These are phyloP conservation scores for Gopherus flavomarginatus DNA, from an alignment of 2,113 vertebrate species.

Conservation along the genomic window DNA sequence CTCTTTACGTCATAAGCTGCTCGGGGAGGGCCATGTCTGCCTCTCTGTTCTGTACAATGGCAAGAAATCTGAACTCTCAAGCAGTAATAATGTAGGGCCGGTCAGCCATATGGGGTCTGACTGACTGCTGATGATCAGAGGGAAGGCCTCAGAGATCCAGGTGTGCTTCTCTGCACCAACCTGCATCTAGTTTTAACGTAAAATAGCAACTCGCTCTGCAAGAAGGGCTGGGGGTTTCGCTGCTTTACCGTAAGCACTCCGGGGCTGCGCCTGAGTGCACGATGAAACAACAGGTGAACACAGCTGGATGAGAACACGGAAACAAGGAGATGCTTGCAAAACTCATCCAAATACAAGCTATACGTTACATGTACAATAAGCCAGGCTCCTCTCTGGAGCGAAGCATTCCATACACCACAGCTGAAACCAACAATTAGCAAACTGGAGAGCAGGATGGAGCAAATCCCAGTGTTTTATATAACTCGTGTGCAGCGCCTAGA, in stretches of 20 bases:
- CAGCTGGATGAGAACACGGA: background rate
- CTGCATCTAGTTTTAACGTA: background rate
- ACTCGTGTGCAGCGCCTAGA: background rate
- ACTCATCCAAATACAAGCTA: background rate
- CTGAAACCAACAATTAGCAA: too few relatives aligned
- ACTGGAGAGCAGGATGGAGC: too few relatives aligned
- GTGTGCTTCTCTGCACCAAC: background rate
- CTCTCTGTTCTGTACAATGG: background rate
- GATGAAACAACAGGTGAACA: background rate
- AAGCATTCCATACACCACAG: too few relatives aligned
- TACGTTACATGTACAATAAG: too few relatives aligned
- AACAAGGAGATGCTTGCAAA: background rate
- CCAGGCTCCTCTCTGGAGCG: too few relatives aligned
- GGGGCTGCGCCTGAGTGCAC: background rate
- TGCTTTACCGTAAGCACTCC: background rate
- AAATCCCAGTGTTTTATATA: background rate
- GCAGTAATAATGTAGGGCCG: background rate
- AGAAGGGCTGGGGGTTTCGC: background rate
- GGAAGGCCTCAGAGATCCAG: too few relatives aligned
- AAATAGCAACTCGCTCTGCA: too few relatives aligned
- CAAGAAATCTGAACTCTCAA: background rate
- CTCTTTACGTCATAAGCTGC: background rate
- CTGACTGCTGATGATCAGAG: background rate
- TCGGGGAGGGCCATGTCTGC: background rate
- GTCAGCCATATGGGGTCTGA: background rate